These are phyloP conservation scores for Pseudochaenichthys georgianus DNA, from an alignment of 2,797 vertebrate species.

Conservation along the genomic window DNA sequence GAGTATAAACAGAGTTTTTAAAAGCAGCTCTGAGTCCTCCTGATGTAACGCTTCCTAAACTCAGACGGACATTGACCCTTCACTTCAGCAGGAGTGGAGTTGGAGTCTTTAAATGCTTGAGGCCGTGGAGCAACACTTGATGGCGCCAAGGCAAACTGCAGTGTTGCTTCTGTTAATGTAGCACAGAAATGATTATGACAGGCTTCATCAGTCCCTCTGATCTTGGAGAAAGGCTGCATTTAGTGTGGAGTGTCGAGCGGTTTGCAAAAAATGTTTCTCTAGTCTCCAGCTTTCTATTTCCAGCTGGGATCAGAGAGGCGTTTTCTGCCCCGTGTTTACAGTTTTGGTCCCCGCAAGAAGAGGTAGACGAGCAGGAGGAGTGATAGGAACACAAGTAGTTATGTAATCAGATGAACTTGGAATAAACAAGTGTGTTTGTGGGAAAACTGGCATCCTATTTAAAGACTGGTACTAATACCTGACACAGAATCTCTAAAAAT, in stretches of 20 bases:
- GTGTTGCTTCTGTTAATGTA: conserved; percentile 74
- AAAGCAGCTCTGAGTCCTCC: conserved; percentile 31
- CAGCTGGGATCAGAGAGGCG: conserved; percentile 54
- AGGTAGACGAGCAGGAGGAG: conserved; percentile 41
- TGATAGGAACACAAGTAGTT: conserved; percentile 31
- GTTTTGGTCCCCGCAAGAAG: conserved; percentile 39
- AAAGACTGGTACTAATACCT: not conserved
- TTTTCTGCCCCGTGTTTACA: conserved; percentile 62
- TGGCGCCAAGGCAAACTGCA: conserved; percentile 73
- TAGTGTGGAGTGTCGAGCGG: conserved; percentile 52
- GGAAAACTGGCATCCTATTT: conserved; percentile 1
- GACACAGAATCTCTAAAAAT: not conserved
- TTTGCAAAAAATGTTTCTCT: conserved; percentile 42
- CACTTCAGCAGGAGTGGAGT: conserved; percentile 38
- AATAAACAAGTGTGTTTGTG: conserved; percentile 21
- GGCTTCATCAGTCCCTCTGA: conserved; percentile 75
- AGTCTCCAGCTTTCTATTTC: conserved; percentile 71
- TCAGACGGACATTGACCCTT: conserved; percentile 54
- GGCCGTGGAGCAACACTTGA: conserved; percentile 55
- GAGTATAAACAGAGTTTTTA: conserved; percentile 16
- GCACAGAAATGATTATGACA: conserved; percentile 79
- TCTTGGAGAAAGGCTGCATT: conserved; percentile 71
- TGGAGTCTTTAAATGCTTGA: conserved; percentile 54
- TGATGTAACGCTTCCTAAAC: conserved; percentile 62
- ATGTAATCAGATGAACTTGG: conserved; percentile 32